Conservation (phyloP, 1,140 invertebrate species). For the Micrasema minimum region DNA sequence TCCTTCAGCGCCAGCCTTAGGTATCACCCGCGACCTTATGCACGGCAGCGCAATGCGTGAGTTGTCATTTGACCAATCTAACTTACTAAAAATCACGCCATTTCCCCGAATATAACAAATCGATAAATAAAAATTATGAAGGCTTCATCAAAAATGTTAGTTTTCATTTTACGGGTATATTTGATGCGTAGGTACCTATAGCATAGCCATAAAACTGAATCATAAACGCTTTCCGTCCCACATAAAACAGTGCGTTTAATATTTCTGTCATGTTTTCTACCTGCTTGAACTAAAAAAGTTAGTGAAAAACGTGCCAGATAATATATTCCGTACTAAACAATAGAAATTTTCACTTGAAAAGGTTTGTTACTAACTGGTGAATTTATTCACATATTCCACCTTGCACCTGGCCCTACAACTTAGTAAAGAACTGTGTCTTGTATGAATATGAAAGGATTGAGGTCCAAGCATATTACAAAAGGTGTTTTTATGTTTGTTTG, state of each 20-base stretch:
- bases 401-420: slow-evolving; percentile 20
- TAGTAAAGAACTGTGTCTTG: slow-evolving; percentile 15
- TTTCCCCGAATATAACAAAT: too few species aligned
- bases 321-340: slow-evolving; percentile 3
- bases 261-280: slow-evolving; percentile 17
- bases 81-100: too few species aligned
- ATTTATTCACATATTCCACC: slow-evolving; percentile 4
- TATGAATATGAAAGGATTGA: slow-evolving; percentile 23
- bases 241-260: slow-evolving; percentile 17
- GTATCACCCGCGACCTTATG: too few species aligned
- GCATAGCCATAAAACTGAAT: slow-evolving; percentile 3
- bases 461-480: not conserved
- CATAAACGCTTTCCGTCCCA: not conserved
- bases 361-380: slow-evolving; percentile 13
- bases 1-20: too few species aligned
- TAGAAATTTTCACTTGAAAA: slow-evolving; percentile 11
- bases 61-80: too few species aligned
- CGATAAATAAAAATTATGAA: too few species aligned
- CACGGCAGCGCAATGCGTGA: too few species aligned
- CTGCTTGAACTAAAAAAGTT: slow-evolving; percentile 6
- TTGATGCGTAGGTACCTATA: not conserved
- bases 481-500: slow-evolving; percentile 13
- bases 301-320: slow-evolving; percentile 2
- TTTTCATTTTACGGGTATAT: not conserved
- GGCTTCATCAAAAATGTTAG: too few species aligned